A percentile compares a stretch with the other conserved stretches of the same genome.
phyloP scores from a whole-genome alignment of 2,888 invertebrate genomes.

The Ceriagrion tenellum region DNA sequence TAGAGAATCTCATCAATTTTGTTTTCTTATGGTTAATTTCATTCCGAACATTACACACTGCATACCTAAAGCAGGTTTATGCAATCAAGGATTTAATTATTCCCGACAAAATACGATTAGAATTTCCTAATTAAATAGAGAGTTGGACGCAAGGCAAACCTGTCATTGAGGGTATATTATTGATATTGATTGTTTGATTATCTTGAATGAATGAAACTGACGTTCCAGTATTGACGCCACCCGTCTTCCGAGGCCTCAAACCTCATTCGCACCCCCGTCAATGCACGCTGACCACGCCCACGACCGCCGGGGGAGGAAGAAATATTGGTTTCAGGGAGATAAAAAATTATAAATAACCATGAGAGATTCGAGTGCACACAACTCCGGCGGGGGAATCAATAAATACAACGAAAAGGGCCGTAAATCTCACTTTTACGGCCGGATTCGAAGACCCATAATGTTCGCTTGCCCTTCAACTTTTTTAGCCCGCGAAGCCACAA shows the following conservation, averaged over 20 bases:
- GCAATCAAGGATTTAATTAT: too few species aligned
- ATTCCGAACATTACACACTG: too few species aligned
- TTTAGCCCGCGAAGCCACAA: neutral
- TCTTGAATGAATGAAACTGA: too few species aligned
- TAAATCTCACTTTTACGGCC: neutral
- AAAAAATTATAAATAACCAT: neutral
- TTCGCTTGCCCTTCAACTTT: neutral
- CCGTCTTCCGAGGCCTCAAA: neutral
- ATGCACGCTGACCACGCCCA: neutral
- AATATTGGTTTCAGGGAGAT: neutral
- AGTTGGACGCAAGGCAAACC: too few species aligned
- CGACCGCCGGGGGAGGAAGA: neutral
- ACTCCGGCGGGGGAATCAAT: neutral
- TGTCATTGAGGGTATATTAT: too few species aligned
- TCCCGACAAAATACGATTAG: too few species aligned
- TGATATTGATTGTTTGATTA: too few species aligned
- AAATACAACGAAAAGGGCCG: neutral
- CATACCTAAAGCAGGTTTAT: too few species aligned
- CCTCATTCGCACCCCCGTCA: neutral
- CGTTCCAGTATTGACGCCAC: too few species aligned
- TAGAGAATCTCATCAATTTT: too few species aligned
- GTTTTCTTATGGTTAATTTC: too few species aligned
- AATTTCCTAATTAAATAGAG: too few species aligned
- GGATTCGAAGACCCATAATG: neutral
- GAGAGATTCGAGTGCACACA: neutral